Evolutionary conservation across 1,140 invertebrate genomes (phyloP).

Genomic region (Pseudomyrmex sp.): DNA sequence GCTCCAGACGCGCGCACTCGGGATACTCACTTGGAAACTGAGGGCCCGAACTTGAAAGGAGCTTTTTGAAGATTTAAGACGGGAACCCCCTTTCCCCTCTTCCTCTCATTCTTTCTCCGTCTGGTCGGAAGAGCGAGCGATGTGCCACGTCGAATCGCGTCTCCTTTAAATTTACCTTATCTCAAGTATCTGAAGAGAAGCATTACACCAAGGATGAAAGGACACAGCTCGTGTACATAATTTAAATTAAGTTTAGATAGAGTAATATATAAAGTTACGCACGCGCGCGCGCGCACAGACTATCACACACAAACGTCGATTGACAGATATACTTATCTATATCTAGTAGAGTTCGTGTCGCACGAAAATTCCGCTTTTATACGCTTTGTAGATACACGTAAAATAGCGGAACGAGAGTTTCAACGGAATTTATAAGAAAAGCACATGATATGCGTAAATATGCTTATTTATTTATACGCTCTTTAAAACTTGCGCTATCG

Average conservation of each 20-base stretch:
- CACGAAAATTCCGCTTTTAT: background rate
- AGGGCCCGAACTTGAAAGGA: slow-evolving; percentile 66
- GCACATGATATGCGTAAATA: background rate
- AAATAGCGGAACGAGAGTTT: background rate
- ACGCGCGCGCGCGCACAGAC: too few species aligned
- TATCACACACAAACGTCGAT: background rate
- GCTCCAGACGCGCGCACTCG: slow-evolving; percentile 70
- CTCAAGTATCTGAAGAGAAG: slow-evolving; percentile 35
- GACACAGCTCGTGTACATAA: slow-evolving; percentile 44
- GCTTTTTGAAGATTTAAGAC: slow-evolving; percentile 72
- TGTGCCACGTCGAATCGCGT: slow-evolving; percentile 33
- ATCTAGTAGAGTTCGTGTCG: background rate
- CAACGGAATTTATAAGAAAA: background rate
- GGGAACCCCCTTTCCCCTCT: background rate
- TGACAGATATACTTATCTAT: background rate
- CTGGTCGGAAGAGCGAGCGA: slow-evolving; percentile 4
- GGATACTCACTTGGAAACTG: slow-evolving; percentile 56
- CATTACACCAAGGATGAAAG: slow-evolving; percentile 22
- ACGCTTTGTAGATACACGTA: background rate
- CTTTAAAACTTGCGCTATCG: slow-evolving; percentile 10
- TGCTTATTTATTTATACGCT: slow-evolving; percentile 30
- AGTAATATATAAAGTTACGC: background rate
- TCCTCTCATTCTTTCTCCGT: slow-evolving; percentile 17
- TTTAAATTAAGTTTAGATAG: slow-evolving; percentile 50
- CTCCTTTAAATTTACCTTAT: slow-evolving; percentile 58